Conservation (phyloP, 2,888 invertebrate genomes). For the Napeogenes inachia region DNA sequence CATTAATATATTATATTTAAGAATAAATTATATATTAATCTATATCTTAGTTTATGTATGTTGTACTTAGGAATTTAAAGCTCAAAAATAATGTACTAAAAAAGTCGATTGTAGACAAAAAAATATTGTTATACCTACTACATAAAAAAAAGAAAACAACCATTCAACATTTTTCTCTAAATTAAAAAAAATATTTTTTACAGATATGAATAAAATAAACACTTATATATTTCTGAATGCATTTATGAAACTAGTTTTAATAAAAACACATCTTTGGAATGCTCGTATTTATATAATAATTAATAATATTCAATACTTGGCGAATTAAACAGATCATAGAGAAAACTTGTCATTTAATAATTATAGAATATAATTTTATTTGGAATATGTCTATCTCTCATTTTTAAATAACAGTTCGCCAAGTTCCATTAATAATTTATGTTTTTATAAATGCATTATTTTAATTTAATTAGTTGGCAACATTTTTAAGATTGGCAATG, state of each 20-base stretch:
- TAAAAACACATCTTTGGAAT: conserved; percentile 67
- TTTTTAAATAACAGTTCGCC: neutral
- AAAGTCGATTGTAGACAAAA: conserved; percentile 29
- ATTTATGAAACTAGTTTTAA: conserved; percentile 42
- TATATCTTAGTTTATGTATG: conserved; percentile 42
- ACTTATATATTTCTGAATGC: neutral
- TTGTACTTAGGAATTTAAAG: conserved; percentile 72
- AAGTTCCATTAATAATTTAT: neutral
- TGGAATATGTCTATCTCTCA: no score
- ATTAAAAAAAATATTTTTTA: neutral
- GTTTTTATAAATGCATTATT: conserved; percentile 35
- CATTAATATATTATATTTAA: conserved; percentile 59
- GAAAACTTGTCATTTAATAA: no score
- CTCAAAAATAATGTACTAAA: conserved; percentile 55
- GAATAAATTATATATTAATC: conserved; percentile 62
- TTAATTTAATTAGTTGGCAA: conserved; percentile 46
- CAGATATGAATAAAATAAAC: neutral
- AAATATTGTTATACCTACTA: conserved; percentile 15
- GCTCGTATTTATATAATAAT: conserved; percentile 34
- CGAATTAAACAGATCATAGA: no score
- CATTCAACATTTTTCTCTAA: neutral
- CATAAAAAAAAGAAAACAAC: conserved; percentile 13
- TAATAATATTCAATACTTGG: neutral
- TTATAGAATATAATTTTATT: no score
- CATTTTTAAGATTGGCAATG: conserved; percentile 47